Percentiles rank a stretch among this genome's conserved stretches.
These are phyloP conservation scores for Leuciscus waleckii DNA, from an alignment of 2,797 vertebrate species.

Conservation along the genomic window DNA sequence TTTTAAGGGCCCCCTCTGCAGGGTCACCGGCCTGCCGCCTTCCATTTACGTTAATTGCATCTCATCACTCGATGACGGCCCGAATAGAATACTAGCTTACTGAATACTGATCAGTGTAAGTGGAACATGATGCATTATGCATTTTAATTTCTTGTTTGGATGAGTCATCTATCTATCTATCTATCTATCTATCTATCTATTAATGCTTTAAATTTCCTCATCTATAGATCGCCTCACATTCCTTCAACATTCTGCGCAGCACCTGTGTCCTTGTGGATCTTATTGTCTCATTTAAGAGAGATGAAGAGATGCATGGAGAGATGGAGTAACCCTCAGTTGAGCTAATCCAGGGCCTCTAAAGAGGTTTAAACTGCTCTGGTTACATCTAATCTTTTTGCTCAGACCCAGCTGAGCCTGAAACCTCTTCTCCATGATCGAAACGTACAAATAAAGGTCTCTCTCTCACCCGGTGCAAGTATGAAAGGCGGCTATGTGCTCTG, in stretches of 20 bases:
- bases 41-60: slow-evolving; percentile 82
- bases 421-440: slow-evolving; percentile 84
- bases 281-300: slow-evolving; percentile 80
- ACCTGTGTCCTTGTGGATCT: slow-evolving; percentile 81
- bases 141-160: background rate
- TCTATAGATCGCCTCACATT: slow-evolving; percentile 38
- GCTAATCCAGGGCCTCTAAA: slow-evolving; percentile 92
- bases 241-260: slow-evolving; percentile 75
- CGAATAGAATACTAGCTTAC: background rate
- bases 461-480: slow-evolving; percentile 81
- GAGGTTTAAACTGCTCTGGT: slow-evolving; percentile 96
- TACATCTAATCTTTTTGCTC: slow-evolving; percentile 97
- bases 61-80: slow-evolving; percentile 31
- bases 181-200: background rate
- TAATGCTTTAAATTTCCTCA: slow-evolving; percentile 30
- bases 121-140: background rate
- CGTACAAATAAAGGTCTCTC: slow-evolving; percentile 87
- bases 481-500: slow-evolving; percentile 88
- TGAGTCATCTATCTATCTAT: background rate
- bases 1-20: slow-evolving; percentile 72
- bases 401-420: slow-evolving; percentile 87
- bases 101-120: background rate
- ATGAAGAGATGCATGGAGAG: slow-evolving; percentile 73
- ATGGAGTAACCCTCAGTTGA: slow-evolving; percentile 76
- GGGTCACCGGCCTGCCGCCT: slow-evolving; percentile 69